These are phyloP conservation scores for Phylloscopus whistleri DNA, from an alignment of 2,113 vertebrate genomes.

Conservation along the genomic window DNA sequence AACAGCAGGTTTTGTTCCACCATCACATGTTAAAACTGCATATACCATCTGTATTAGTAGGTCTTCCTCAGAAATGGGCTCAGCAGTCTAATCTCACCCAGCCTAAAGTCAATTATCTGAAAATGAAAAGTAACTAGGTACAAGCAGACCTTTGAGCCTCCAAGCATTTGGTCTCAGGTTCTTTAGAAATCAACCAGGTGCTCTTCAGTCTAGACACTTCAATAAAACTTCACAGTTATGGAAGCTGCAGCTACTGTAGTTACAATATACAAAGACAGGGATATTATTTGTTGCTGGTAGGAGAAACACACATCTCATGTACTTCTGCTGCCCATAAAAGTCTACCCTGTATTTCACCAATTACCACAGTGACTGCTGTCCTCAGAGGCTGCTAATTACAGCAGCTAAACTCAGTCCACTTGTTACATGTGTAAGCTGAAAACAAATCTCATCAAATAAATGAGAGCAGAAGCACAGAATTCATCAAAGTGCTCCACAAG, in stretches of 20 bases:
- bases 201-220: neutral
- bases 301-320: rapidly evolving
- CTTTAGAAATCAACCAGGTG: neutral
- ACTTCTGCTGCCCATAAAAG: neutral
- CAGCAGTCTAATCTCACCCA: neutral
- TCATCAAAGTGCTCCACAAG: neutral
- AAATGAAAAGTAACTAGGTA: neutral
- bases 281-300: neutral
- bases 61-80: neutral
- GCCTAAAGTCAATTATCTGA: neutral
- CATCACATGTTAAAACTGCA: neutral
- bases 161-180: neutral
- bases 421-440: neutral
- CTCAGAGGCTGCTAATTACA: neutral
- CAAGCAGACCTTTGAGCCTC: neutral
- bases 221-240: neutral
- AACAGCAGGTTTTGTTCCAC: neutral
- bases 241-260: neutral
- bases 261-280: neutral
- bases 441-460: neutral
- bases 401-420: neutral
- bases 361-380: neutral
- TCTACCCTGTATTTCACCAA: neutral
- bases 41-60: neutral
- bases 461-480: neutral